Conservation (phyloP, 2,797 vertebrate species). For the Silurus lanzhouensis region DNA sequence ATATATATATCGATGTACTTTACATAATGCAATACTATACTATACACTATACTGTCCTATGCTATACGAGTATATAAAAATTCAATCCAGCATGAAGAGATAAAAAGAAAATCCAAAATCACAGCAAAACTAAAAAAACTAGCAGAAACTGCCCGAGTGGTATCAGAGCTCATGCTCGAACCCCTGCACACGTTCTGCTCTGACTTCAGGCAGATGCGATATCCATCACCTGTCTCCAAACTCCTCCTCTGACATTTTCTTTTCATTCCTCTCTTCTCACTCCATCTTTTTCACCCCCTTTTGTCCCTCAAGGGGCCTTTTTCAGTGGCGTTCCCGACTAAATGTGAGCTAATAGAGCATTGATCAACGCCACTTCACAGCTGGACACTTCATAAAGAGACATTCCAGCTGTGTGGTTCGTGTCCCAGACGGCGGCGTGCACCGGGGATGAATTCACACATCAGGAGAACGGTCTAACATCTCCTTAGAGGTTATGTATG, state of each 20-base stretch:
- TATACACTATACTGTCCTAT: background rate
- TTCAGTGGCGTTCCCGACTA: constrained; percentile 62
- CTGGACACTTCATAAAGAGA: constrained; percentile 65
- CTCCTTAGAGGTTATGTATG: background rate
- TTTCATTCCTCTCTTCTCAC: constrained; percentile 37
- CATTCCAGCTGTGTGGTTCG: constrained; percentile 8
- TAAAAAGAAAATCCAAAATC: background rate
- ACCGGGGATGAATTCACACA: background rate
- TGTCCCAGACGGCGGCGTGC: background rate
- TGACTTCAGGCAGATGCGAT: constrained; percentile 75
- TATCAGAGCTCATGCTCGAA: constrained; percentile 10
- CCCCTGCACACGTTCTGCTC: constrained; percentile 55
- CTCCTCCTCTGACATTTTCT: constrained; percentile 54
- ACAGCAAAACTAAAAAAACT: background rate
- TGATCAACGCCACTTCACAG: constrained; percentile 68
- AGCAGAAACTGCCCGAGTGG: background rate
- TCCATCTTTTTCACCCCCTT: constrained; percentile 52
- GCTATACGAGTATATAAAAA: background rate
- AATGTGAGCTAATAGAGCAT: constrained; percentile 68
- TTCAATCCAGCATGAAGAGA: background rate
- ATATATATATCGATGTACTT: too few relatives aligned
- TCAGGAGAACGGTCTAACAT: background rate
- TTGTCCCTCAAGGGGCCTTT: constrained; percentile 52
- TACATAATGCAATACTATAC: background rate
- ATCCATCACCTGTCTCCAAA: constrained; percentile 67